phyloP scores from a whole-genome alignment of 2,113 vertebrate species.

The Nettapus auritus region DNA sequence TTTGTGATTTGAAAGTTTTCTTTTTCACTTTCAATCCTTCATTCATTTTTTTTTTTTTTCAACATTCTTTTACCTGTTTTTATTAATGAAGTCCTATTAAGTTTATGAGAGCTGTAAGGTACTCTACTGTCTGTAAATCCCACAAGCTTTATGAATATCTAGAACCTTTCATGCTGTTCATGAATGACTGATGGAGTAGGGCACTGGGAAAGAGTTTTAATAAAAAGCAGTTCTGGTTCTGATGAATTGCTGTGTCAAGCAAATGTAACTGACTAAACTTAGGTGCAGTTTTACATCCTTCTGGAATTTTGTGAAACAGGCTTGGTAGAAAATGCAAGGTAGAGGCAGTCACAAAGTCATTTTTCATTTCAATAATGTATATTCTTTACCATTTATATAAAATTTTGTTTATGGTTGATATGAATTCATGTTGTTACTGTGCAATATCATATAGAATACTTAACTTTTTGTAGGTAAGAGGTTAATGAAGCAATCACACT shows the following conservation, averaged over 20 bases:
- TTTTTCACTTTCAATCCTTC: background rate
- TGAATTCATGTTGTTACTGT: background rate
- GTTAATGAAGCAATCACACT: background rate
- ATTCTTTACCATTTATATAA: background rate
- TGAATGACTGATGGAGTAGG: background rate
- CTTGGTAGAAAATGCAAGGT: background rate
- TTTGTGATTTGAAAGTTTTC: background rate
- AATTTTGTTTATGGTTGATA: background rate
- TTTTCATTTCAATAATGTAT: background rate
- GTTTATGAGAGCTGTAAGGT: background rate
- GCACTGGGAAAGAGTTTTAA: background rate
- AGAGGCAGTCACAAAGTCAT: background rate
- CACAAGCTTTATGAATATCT: background rate
- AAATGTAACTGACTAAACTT: background rate
- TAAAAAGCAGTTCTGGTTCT: background rate
- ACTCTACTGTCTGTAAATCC: background rate
- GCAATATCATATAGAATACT: background rate
- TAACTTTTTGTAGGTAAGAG: background rate
- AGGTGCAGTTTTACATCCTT: background rate
- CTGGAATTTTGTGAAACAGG: background rate
- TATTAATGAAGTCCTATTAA: background rate
- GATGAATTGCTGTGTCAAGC: background rate
- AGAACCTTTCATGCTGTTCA: background rate
- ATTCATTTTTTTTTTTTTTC: background rate
- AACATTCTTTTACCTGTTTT: background rate